Evolutionary conservation across 2,113 vertebrate species (phyloP).

Genomic region (Toxotes jaculatrix): DNA sequence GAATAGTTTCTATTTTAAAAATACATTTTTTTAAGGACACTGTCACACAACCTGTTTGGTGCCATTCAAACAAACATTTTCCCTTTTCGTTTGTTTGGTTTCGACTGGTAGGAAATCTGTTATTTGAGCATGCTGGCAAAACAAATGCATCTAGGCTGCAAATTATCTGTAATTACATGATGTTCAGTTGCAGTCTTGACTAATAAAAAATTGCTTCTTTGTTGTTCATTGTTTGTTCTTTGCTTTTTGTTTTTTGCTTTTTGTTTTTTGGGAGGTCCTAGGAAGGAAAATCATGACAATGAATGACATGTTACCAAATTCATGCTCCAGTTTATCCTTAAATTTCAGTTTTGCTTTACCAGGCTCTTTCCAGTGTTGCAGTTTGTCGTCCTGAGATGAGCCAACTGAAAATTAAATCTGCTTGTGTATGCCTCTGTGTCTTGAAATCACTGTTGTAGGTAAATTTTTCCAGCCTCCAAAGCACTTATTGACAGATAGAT

Average conservation of each 20-base stretch:
- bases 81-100: not conserved
- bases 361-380: not conserved
- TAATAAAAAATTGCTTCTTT: not conserved
- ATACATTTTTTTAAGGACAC: not conserved
- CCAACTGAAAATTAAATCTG: slow-evolving; percentile 4
- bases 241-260: too few species aligned
- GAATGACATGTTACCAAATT: not conserved
- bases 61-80: not conserved
- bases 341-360: not conserved
- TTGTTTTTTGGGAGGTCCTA: not conserved
- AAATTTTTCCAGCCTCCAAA: slow-evolving; percentile 50
- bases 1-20: not conserved
- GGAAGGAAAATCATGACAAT: not conserved
- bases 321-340: not conserved
- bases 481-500: slow-evolving; percentile 70
- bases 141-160: not conserved
- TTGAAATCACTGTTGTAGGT: slow-evolving; percentile 45
- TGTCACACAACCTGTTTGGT: not conserved
- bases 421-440: not conserved
- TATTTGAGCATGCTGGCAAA: not conserved
- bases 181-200: not conserved
- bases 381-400: not conserved
- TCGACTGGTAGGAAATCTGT: not conserved
- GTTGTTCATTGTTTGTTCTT: not conserved
- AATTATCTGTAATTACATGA: not conserved